A percentile compares a stretch with the other conserved stretches of the same genome.
Evolutionary conservation across 2,113 vertebrate species (phyloP).

Genomic region (crab-eating macaque (Macaca fascicularis)): T2T-MFA8v1.1 NC_088377.1:195984001-195984500

Average conservation of each 20-base stretch:
- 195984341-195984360: background rate
- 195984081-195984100: background rate
- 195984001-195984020: background rate
- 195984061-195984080: background rate
- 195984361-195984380: background rate
- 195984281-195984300: background rate
- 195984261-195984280: background rate
- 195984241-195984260: background rate
- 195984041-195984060: slow-evolving; percentile 7
- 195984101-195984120: fast-evolving
- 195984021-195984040: background rate
- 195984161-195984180: background rate
- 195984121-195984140: background rate
- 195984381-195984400: no score
- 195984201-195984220: background rate
- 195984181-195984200: background rate
- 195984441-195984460: background rate
- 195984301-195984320: background rate
- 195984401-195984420: background rate
- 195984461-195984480: fast-evolving
- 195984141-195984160: no score
- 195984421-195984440: background rate
- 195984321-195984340: background rate
- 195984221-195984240: fast-evolving
- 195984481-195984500: fast-evolving